These are phyloP conservation scores for Falco columbarius DNA, from an alignment of 2,797 vertebrate genomes.

Conservation along the genomic window DNA sequence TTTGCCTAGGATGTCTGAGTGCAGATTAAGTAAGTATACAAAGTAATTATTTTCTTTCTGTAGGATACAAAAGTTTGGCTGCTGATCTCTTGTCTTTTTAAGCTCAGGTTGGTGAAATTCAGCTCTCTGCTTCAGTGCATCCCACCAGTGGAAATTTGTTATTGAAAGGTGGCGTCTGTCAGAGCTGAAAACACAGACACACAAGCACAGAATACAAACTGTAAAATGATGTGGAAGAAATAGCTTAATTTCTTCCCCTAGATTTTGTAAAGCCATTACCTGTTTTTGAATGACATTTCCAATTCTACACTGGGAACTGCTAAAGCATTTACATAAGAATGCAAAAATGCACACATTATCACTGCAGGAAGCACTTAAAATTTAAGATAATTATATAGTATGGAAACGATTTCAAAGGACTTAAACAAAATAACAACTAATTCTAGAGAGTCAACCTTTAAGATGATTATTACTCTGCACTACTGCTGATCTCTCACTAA, in stretches of 20 bases:
- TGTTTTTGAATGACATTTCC: conserved; percentile 65
- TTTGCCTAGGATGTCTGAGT: background rate
- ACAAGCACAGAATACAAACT: conserved; percentile 20
- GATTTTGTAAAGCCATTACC: conserved; percentile 52
- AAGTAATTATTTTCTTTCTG: background rate
- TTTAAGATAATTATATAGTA: conserved; percentile 75
- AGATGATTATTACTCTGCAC: conserved; percentile 67
- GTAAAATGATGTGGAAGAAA: conserved; percentile 6
- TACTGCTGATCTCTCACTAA: conserved; percentile 37
- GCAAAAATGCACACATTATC: conserved; percentile 72
- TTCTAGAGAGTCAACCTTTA: conserved; percentile 69
- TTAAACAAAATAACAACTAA: conserved; percentile 76
- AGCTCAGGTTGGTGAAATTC: background rate
- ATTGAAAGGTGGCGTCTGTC: background rate
- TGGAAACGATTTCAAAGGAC: conserved; percentile 66
- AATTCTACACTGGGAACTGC: conserved; percentile 37
- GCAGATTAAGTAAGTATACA: background rate
- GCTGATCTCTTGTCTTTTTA: background rate
- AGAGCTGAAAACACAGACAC: conserved; percentile 6
- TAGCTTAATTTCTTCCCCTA: conserved; percentile 49
- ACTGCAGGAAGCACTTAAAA: conserved; percentile 73
- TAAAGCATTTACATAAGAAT: conserved; percentile 72
- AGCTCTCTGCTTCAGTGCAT: background rate
- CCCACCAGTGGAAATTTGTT: background rate
- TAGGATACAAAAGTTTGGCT: background rate